Evolutionary conservation across 64 coral and sea anemone species (phyloP), one percentile per base, ranked within the genome.

Genomic region (Actinia tenebrosa): DNA sequence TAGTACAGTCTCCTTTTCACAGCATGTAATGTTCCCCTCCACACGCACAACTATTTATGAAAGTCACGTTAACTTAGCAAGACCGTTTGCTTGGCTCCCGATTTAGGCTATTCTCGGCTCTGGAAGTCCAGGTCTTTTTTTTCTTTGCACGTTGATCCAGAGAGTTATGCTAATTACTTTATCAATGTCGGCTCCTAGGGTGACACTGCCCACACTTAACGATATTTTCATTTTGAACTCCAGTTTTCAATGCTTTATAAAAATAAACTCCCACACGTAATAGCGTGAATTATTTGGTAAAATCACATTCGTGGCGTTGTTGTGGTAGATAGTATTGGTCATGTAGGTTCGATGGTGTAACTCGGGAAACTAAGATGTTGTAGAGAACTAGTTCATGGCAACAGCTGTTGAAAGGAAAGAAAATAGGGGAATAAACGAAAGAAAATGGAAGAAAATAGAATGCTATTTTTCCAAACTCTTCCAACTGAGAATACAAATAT

Each of bases 61-160:
- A 42, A 75, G 69, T 75, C 69, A 75, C 69, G 69, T 75, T 16
- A 75, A 75, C 25, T 75, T 75, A 27, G 69, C n/a, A 75, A 30
- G 25, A 11, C 5, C 17, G 3, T 23, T 26, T 42, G 69, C 69
- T 27, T 75, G 26, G 69, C 26, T 66, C 4, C 63, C 25, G 23
- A 30, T 37, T 14, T 75, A 75, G 56, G 56, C 56, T 11, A 7
- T 75, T 75, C 26, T 75, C 15, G 25, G 27, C 27, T 26, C 19
- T n/a, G 69, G 1, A 75, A 75, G 11, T 26, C 23, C 10, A 75
- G 25, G 69, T 14, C 2, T 30, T 75, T 10, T 71, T 71, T 26
- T 25, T 30, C 18, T 20, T 10, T 19, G 22, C 22, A 75, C 23
- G 25, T 4, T 25, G 22, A 69, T 22, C 20, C 23, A 23, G 8